Percentiles rank a stretch among this genome's conserved stretches.
Evolutionary conservation across 2,888 invertebrate genomes (phyloP).

Genomic region (Torymus aiolomorphi): DNA sequence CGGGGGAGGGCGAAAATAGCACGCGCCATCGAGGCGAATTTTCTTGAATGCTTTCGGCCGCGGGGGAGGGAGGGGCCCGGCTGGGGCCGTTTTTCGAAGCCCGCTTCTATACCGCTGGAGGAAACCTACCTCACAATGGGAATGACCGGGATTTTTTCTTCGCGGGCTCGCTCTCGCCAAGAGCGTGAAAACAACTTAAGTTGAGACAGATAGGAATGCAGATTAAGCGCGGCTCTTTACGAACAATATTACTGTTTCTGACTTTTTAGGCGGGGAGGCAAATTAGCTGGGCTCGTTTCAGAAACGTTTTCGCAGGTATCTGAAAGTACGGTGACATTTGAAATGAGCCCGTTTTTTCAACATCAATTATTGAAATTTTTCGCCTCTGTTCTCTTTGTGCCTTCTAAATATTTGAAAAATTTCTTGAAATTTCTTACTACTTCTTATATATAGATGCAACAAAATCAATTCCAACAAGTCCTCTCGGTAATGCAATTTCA

Average conservation of each 20-base stretch:
- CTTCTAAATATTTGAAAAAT: no score
- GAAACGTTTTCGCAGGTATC: constrained; percentile 5
- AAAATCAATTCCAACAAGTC: no score
- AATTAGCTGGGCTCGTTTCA: constrained; percentile 1
- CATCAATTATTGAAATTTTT: no score
- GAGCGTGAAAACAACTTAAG: constrained; percentile 9
- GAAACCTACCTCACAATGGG: no score
- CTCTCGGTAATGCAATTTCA: no score
- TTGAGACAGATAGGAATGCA: constrained; percentile 3
- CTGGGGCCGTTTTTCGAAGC: no score
- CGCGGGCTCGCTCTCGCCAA: background rate
- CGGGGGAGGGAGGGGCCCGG: no score
- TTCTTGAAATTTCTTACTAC: no score
- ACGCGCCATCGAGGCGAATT: constrained; percentile 5
- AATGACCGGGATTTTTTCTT: background rate
- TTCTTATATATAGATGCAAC: no score
- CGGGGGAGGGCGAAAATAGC: background rate
- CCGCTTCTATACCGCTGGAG: no score
- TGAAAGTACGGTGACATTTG: background rate
- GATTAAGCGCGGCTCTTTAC: constrained; percentile 1
- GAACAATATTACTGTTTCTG: constrained; percentile 10
- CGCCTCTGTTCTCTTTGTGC: no score
- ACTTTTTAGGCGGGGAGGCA: background rate
- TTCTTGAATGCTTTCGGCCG: constrained; percentile 5
- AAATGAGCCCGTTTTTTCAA: background rate